Conservation (phyloP, 2,113 vertebrate species). For the Thymallus thymallus region DNA sequence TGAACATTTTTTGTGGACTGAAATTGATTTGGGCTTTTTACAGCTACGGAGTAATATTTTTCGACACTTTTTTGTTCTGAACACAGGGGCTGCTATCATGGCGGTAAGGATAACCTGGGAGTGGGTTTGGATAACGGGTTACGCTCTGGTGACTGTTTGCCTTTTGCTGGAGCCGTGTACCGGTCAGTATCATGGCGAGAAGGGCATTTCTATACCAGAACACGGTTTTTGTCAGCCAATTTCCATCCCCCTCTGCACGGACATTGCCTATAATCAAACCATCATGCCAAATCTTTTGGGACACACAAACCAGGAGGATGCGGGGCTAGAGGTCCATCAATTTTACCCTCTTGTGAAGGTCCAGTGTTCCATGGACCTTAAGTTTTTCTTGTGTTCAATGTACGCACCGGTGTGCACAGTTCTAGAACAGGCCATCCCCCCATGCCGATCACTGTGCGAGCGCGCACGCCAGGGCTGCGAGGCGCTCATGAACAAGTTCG, state of each 20-base stretch:
- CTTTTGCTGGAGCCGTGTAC: slow-evolving; percentile 39
- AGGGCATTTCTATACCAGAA: slow-evolving; percentile 78
- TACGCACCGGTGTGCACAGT: slow-evolving; percentile 87
- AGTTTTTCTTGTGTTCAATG: slow-evolving; percentile 86
- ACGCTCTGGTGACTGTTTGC: slow-evolving; percentile 20
- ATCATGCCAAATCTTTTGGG: slow-evolving; percentile 89
- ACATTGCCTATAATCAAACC: slow-evolving; percentile 89
- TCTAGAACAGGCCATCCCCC: slow-evolving; percentile 83
- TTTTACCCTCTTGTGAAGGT: slow-evolving; percentile 85
- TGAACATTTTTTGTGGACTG: background rate
- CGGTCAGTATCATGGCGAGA: slow-evolving; percentile 74
- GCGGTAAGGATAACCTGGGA: slow-evolving; percentile 28
- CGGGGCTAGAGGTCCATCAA: slow-evolving; percentile 87
- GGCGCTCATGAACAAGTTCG: slow-evolving; percentile 88
- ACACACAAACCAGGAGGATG: slow-evolving; percentile 85
- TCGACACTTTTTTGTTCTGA: background rate
- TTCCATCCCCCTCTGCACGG: slow-evolving; percentile 82
- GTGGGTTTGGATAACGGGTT: slow-evolving; percentile 24
- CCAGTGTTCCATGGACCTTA: slow-evolving; percentile 79
- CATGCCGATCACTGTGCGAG: slow-evolving; percentile 83
- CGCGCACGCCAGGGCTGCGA: slow-evolving; percentile 82
- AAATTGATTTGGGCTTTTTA: background rate
- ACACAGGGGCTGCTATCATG: slow-evolving; percentile 35
- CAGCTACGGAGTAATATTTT: background rate
- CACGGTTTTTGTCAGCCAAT: slow-evolving; percentile 84